phyloP scores from a whole-genome alignment of 1,140 invertebrate species.

The Arion vulgaris region DNA sequence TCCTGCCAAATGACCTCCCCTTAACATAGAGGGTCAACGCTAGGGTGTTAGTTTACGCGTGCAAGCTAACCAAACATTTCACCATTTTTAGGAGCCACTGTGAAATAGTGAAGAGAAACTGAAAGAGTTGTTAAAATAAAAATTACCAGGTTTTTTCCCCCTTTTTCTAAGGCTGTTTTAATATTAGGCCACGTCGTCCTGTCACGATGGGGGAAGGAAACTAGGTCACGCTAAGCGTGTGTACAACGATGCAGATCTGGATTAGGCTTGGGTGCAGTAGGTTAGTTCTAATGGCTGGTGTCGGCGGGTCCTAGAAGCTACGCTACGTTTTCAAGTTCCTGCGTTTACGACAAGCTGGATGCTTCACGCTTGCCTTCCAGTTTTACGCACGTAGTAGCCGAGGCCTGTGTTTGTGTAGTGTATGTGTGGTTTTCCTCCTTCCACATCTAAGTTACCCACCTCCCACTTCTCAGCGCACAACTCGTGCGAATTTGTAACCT shows the following conservation, averaged over 20 bases:
- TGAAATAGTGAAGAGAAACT: not conserved
- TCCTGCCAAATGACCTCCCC: too few species aligned
- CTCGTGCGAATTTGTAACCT: slow-evolving; percentile 18
- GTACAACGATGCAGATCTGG: not conserved
- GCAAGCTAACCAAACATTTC: not conserved
- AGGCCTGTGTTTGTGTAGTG: too few species aligned
- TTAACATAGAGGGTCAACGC: too few species aligned
- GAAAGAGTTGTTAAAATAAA: not conserved
- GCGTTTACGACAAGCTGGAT: not conserved
- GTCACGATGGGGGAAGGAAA: not conserved
- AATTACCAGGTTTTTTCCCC: not conserved
- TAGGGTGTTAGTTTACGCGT: not conserved
- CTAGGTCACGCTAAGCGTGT: not conserved
- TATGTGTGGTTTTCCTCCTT: not conserved
- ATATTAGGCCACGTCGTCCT: not conserved
- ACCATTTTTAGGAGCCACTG: not conserved
- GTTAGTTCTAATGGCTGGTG: not conserved
- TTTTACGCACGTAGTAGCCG: slow-evolving; percentile 13
- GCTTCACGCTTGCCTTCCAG: not conserved
- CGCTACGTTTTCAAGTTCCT: not conserved
- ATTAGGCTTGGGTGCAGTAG: not conserved
- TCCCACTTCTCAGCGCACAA: not conserved
- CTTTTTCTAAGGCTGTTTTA: not conserved
- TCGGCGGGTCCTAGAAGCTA: not conserved
- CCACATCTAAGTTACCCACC: not conserved